A percentile compares a stretch with the other conserved stretches of the same genome.
Conservation (phyloP, 2,113 vertebrate species). For the Phalacrocorax aristotelis region DNA sequence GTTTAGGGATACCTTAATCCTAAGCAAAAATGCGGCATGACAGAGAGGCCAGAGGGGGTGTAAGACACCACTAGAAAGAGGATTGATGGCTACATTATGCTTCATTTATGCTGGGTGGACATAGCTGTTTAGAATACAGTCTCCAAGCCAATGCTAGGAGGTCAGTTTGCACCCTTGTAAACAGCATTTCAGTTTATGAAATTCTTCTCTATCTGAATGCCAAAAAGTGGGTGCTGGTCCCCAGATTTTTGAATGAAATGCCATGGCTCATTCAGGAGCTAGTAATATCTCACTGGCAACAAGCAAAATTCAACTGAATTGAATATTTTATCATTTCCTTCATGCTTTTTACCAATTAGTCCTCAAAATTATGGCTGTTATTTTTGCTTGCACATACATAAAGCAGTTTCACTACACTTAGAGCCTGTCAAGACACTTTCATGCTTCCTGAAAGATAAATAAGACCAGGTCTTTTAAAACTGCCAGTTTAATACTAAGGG, state of each 20-base stretch:
- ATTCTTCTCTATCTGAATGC: neutral
- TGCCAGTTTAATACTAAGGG: neutral
- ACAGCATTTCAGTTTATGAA: neutral
- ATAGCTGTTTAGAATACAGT: neutral
- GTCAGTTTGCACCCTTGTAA: neutral
- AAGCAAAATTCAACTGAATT: neutral
- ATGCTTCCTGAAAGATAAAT: neutral
- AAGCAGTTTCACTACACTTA: neutral
- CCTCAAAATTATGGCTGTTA: neutral
- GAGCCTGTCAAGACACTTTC: neutral
- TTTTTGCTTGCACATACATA: neutral
- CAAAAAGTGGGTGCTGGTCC: neutral
- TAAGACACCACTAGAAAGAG: neutral
- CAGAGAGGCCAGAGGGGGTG: neutral
- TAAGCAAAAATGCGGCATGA: neutral
- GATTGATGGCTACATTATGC: neutral
- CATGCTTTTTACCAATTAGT: neutral
- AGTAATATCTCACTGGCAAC: neutral
- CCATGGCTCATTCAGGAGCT: neutral
- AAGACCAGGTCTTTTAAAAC: conserved; percentile 5
- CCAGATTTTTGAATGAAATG: neutral
- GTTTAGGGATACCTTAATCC: neutral
- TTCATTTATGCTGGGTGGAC: neutral
- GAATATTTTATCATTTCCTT: neutral
- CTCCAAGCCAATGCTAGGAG: neutral